Percentiles rank a stretch among this genome's conserved stretches.
These are phyloP conservation scores for Charina bottae DNA, from an alignment of 2,113 vertebrate genomes.

Conservation along the genomic window DNA sequence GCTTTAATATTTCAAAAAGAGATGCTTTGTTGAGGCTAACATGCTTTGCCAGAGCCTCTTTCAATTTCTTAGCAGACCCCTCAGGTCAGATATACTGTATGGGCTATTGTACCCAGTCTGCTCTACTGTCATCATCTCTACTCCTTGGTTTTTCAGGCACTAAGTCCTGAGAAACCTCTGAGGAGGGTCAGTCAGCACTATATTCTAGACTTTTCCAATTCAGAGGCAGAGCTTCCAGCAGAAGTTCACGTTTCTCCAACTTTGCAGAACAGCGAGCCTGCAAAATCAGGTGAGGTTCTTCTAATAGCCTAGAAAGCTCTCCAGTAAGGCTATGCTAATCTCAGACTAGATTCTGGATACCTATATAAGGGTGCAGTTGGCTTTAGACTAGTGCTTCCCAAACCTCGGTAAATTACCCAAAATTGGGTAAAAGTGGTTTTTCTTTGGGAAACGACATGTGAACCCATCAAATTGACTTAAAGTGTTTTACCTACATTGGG, in stretches of 20 bases:
- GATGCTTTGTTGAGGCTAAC: too few relatives aligned
- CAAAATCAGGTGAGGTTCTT: not conserved
- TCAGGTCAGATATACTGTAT: too few relatives aligned
- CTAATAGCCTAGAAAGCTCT: not conserved
- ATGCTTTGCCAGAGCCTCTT: too few relatives aligned
- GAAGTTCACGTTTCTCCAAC: not conserved
- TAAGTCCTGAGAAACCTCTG: not conserved
- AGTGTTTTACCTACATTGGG: too few relatives aligned
- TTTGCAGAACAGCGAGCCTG: not conserved
- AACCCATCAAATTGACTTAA: too few relatives aligned
- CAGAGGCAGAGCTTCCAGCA: not conserved
- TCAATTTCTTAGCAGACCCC: too few relatives aligned
- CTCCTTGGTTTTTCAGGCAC: not conserved
- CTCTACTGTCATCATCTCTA: too few relatives aligned
- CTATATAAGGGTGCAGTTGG: not conserved
- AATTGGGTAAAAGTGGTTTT: too few relatives aligned
- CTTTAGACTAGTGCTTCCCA: not conserved
- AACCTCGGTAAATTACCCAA: too few relatives aligned
- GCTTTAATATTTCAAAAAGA: too few relatives aligned
- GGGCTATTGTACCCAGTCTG: too few relatives aligned
- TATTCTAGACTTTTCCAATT: not conserved
- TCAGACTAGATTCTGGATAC: not conserved
- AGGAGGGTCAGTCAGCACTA: not conserved
- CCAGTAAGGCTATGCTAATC: not conserved
- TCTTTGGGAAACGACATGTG: too few relatives aligned